These are phyloP conservation scores for Rousettus madagascariensis DNA, from an alignment of 2,797 vertebrate species.

Conservation along the genomic window DNA sequence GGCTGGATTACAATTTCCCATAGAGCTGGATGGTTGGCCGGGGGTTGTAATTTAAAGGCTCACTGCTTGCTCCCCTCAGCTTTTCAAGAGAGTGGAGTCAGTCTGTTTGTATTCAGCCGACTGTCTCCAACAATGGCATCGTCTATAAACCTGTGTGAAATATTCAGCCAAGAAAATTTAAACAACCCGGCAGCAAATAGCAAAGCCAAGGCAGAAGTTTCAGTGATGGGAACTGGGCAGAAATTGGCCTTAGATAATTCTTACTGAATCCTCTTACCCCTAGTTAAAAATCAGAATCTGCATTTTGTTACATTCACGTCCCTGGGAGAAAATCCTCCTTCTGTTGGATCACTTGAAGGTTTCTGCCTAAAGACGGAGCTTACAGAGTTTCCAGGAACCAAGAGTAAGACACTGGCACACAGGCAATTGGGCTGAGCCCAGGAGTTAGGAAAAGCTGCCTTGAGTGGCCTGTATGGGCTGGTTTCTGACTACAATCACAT, in stretches of 20 bases:
- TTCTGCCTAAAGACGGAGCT: not conserved
- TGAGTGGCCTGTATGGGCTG: not conserved
- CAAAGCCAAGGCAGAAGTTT: not conserved
- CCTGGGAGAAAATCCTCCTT: not conserved
- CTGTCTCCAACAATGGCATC: constrained; percentile 33
- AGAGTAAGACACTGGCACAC: not conserved
- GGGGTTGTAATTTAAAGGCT: constrained; percentile 71
- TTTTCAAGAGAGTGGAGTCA: not conserved
- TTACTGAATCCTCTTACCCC: not conserved
- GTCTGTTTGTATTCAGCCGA: constrained; percentile 68
- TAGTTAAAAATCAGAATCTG: not conserved
- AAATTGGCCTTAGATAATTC: too few species aligned
- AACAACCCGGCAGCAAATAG: constrained; percentile 33
- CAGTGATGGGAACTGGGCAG: not conserved
- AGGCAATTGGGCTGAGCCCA: not conserved
- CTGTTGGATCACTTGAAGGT: too few species aligned
- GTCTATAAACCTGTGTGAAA: constrained; percentile 46
- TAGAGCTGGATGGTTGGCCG: constrained; percentile 42
- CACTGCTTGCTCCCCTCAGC: constrained; percentile 54
- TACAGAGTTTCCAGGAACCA: not conserved
- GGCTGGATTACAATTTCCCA: constrained; percentile 70
- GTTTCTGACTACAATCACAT: not conserved
- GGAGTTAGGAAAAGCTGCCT: accelerated
- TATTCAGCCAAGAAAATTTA: constrained; percentile 56
- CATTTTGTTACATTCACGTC: not conserved